Evolutionary conservation across 2,113 vertebrate species (phyloP).

Genomic region (Malurus cyaneus): DNA sequence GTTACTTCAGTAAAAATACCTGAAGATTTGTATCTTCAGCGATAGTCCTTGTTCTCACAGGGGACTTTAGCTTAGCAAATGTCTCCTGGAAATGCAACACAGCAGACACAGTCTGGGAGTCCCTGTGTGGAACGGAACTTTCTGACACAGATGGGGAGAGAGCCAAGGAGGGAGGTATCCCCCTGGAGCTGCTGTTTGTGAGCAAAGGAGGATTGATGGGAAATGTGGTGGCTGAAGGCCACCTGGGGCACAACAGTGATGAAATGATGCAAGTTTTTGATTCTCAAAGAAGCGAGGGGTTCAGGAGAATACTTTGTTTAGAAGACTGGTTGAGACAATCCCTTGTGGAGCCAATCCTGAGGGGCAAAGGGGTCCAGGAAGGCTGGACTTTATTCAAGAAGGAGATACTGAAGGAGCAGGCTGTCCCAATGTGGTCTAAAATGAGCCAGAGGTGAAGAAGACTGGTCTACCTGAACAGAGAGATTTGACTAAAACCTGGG

Average conservation of each 20-base stretch:
- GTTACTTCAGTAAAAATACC: background rate
- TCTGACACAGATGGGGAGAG: background rate
- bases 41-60: background rate
- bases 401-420: background rate
- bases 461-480: background rate
- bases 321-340: background rate
- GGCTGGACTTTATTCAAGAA: background rate
- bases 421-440: no score
- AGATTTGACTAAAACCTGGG: background rate
- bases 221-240: background rate
- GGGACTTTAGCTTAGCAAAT: background rate
- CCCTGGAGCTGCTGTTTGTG: background rate
- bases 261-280: background rate
- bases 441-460: background rate
- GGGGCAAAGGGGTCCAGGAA: background rate
- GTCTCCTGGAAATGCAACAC: background rate
- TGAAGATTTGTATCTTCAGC: background rate
- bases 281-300: background rate
- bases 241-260: background rate
- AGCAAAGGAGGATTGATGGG: background rate
- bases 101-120: background rate
- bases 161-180: background rate
- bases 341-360: background rate
- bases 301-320: background rate
- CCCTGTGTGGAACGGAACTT: background rate